Base-by-base conservation (phyloP, 1,140 invertebrate genomes). In the Zeugodacus cucurbitae region DNA sequence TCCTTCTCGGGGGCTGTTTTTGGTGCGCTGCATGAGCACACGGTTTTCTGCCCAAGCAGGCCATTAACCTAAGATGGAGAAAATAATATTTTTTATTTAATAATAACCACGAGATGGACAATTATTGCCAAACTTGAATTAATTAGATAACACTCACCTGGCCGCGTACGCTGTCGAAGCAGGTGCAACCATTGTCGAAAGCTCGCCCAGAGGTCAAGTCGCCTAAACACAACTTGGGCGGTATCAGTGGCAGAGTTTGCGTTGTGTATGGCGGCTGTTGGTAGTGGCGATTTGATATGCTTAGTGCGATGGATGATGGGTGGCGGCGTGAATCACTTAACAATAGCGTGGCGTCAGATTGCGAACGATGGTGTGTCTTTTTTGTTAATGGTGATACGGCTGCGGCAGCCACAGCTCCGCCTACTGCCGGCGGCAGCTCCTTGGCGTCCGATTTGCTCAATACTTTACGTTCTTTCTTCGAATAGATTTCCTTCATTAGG, bases 121-220 rank as follows among this genome's bases (percentile, higher is more conserved):
- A 78, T 6, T n/a, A 2, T n/a, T n/a, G 57, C 5, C 67, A 37
- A 32, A 64, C 26, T 59, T 59, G 14, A 26, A 70, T 34, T 70
- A 26, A 26, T 48, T 3, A 29, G 11, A n/a, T 54, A 20, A 34
- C 17, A 37, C 34, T 62, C 17, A 89, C 96, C 88, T 96, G 95
- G 89, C 96, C 96, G 91, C 96, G 95, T 57, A 94, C 94, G 26
- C 94, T 94, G 74, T 95, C 94, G 70, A 94, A 94, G 88, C 98
- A 99, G 89, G 96, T 96, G 94, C 99, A 99, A 88, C 98, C 98
- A 94, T 97, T 99, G 94, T 99, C 98, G 94, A 99, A 99, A 37
- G 98, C 98, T 90, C 97, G 95, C 57, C 98, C 99, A 64, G 98
- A 98, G 87, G 96, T 96, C 87, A 99, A 93, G 94, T 99, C 98